Conservation (phyloP, 1,140 invertebrate genomes). For the Neelides sp. region DNA sequence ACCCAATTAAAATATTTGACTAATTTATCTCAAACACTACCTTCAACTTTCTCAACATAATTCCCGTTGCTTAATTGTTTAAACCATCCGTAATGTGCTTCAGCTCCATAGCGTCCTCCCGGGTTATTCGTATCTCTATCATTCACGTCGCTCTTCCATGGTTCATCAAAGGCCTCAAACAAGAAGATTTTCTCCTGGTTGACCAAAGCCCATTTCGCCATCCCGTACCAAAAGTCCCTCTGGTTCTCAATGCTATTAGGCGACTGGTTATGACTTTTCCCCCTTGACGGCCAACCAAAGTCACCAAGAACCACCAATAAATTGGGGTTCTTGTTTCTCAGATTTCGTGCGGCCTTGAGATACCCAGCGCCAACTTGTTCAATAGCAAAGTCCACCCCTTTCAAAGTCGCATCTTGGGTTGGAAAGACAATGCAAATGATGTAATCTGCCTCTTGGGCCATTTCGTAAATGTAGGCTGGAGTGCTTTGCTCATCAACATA, state of each 20-base stretch:
- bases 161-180: constrained; percentile 16
- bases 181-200: constrained; percentile 6
- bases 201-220: neutral
- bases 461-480: too few relatives aligned
- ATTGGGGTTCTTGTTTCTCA: neutral
- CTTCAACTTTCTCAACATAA: constrained; percentile 6
- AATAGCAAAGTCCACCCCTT: neutral
- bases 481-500: neutral
- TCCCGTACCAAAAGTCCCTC: constrained; percentile 14
- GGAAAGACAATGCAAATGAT: constrained; percentile 14
- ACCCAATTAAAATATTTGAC: too few relatives aligned
- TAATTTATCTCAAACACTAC: too few relatives aligned
- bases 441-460: constrained; percentile 10
- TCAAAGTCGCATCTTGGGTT: neutral
- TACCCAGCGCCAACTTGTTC: neutral
- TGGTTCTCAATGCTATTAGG: constrained; percentile 9
- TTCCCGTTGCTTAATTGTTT: neutral
- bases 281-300: constrained; percentile 10
- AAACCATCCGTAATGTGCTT: constrained; percentile 9
- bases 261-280: constrained; percentile 1
- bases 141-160: constrained; percentile 1
- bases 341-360: neutral
- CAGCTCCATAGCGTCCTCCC: constrained; percentile 6
- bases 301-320: constrained; percentile 10
- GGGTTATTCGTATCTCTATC: neutral